Evolutionary conservation across 2,888 invertebrate species (phyloP).

Genomic region (Cactoblastis cactorum): DNA sequence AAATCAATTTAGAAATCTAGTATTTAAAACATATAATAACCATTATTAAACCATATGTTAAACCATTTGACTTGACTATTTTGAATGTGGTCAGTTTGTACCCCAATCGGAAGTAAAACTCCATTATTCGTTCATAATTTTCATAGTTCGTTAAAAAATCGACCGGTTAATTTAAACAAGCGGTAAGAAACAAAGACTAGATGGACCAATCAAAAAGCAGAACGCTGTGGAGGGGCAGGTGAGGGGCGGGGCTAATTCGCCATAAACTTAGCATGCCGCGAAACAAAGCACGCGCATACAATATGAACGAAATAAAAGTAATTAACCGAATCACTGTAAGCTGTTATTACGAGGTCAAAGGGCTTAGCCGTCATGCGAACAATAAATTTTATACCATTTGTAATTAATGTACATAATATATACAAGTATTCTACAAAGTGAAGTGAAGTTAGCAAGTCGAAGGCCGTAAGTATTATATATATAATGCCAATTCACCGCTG

Average conservation of each 20-base stretch:
- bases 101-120: conserved; percentile 1
- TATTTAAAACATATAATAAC: too few species aligned
- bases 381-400: conserved; percentile 19
- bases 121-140: neutral
- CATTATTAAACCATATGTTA: too few species aligned
- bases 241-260: conserved; percentile 62
- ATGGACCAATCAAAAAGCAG: conserved; percentile 58
- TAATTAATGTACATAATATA: conserved; percentile 1
- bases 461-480: too few species aligned
- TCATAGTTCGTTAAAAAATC: conserved; percentile 17
- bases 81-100: neutral
- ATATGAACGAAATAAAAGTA: conserved; percentile 57
- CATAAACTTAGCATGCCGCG: conserved; percentile 51
- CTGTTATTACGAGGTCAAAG: conserved; percentile 26
- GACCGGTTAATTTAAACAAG: conserved; percentile 49
- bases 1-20: too few species aligned
- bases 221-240: conserved; percentile 29
- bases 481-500: too few species aligned
- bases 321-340: conserved; percentile 55
- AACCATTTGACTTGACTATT: too few species aligned
- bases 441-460: too few species aligned
- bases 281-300: conserved; percentile 58
- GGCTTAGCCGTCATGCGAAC: conserved; percentile 19
- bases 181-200: conserved; percentile 60
- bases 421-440: too few species aligned